Evolutionary conservation across 2,797 vertebrate genomes (phyloP).

Genomic region (Notolepis coatsorum): DNA sequence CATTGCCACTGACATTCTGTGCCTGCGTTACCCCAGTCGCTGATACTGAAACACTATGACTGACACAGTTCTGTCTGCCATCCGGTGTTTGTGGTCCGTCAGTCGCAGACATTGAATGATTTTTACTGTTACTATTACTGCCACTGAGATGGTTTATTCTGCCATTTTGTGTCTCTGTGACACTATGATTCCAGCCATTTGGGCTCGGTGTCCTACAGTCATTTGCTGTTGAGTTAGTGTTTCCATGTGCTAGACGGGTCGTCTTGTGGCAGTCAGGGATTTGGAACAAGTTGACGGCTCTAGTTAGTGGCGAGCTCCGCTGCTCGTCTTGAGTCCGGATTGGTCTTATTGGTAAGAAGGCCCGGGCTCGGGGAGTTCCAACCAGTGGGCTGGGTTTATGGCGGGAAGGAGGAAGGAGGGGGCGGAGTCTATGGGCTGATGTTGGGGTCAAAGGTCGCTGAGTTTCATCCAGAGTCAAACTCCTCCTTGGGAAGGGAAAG

Average conservation of each 20-base stretch:
- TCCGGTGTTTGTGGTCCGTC: conserved; percentile 15
- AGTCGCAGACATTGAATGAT: conserved; percentile 4
- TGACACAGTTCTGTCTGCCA: neutral
- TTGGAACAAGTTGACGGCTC: conserved; percentile 16
- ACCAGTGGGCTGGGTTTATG: conserved; percentile 41
- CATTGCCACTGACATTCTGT: neutral
- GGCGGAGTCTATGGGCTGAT: conserved; percentile 31
- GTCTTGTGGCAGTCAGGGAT: conserved; percentile 4
- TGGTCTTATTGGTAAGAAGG: conserved; percentile 8
- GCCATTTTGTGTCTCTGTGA: no score
- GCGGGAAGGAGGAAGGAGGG: conserved; percentile 15
- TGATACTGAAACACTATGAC: conserved; percentile 15
- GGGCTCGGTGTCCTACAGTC: neutral
- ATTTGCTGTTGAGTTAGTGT: conserved; percentile 3
- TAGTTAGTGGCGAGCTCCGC: conserved; percentile 1
- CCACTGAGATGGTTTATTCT: no score
- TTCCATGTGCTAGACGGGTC: neutral
- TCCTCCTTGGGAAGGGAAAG: conserved; percentile 38
- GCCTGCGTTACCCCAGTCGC: neutral
- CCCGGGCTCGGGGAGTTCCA: conserved; percentile 14
- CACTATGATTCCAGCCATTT: neutral
- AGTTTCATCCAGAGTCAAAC: conserved; percentile 23
- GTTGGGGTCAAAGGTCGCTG: conserved; percentile 1
- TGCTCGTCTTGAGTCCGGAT: conserved; percentile 5
- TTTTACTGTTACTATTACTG: neutral